Base-by-base conservation (phyloP, 2,888 invertebrate genomes). In the Coleophora flavipennella region DNA sequence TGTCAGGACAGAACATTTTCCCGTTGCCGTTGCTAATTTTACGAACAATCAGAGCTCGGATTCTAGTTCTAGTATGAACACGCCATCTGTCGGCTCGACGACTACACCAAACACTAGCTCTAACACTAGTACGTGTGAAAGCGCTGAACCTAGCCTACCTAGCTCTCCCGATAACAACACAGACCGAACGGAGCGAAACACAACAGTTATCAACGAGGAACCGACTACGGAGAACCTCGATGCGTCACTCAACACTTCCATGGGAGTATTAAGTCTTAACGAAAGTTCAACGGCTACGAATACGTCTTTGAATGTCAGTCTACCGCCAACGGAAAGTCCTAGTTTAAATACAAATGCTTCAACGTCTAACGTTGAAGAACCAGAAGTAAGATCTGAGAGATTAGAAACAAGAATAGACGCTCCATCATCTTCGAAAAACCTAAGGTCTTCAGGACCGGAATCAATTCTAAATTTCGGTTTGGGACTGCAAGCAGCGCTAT, bases 91-190 rank as follows among this genome's bases (percentile, higher is more conserved):
- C 0, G 86, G 86, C 47, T 90, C 91, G 1, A 88, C 88, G 0
- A 89, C 89, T 0, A 90, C 91, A 0, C 90, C 91, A 1, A 90
- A 91, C 13, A 89, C 89, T 0, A 91, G 91, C 38, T 90, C 91
- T 0, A 87, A 90, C 45, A 89, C 90, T 0, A 92, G 91, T 55
- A 90, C 90, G 14, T 91, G 92, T 13, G 83, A 80, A 32, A 91
- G 91, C 58, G 90, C 90, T 6, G 90, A 91, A 26, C 91, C 92
- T 0, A 91, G 91, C 48, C 88, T 92, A 40, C 93, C 93, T 0
- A 88, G 90, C 34, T 89, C 89, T 0, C 90, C 89, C 0, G 89
- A 83, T 12, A 73, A 71, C 31, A 70, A 71, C 25, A 62, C 67
- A n/a, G 69, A 72, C 2, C 51, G 66, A 46, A 67, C 36, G 48